These are phyloP conservation scores for Mormyrops attenuatus DNA, from an alignment of 2,797 vertebrate species.

Conservation along the genomic window DNA sequence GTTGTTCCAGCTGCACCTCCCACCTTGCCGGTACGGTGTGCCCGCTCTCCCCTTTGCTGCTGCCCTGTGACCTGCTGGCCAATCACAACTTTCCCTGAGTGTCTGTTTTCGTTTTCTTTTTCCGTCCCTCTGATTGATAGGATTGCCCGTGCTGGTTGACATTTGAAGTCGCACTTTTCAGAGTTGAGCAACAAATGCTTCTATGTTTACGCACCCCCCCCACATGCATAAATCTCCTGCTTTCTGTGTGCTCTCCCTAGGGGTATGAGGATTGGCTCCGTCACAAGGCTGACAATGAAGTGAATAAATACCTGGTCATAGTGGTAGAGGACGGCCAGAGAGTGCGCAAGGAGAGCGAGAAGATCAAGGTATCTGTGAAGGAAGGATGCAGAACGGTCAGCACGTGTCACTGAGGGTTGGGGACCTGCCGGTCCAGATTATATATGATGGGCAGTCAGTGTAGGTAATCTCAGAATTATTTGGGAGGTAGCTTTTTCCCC, in stretches of 20 bases:
- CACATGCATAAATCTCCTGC: not conserved
- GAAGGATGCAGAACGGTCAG: not conserved
- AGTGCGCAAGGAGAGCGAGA: slow-evolving; percentile 83
- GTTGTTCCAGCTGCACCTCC: not conserved
- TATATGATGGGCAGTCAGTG: not conserved
- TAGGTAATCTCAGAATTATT: not conserved
- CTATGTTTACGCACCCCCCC: not conserved
- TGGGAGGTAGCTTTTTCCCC: not conserved
- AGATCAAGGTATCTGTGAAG: slow-evolving; percentile 79
- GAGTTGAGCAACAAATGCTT: not conserved
- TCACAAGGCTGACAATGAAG: slow-evolving; percentile 95
- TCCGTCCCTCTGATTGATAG: no score
- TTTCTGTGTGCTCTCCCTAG: slow-evolving; percentile 47
- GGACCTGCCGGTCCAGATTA: not conserved
- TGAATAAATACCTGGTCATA: slow-evolving; percentile 86
- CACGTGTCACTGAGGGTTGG: not conserved
- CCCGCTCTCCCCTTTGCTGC: not conserved
- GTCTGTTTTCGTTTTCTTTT: not conserved
- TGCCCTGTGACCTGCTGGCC: slow-evolving; percentile 14
- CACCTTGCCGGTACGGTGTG: not conserved
- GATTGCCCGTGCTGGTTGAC: not conserved
- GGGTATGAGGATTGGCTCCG: slow-evolving; percentile 97
- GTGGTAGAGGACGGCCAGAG: slow-evolving; percentile 75
- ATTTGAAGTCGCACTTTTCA: not conserved
- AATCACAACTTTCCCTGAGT: slow-evolving; percentile 11